These are phyloP conservation scores for Actinia equina DNA, from an alignment of 64 coral and sea anemone species.

Conservation along the genomic window DNA sequence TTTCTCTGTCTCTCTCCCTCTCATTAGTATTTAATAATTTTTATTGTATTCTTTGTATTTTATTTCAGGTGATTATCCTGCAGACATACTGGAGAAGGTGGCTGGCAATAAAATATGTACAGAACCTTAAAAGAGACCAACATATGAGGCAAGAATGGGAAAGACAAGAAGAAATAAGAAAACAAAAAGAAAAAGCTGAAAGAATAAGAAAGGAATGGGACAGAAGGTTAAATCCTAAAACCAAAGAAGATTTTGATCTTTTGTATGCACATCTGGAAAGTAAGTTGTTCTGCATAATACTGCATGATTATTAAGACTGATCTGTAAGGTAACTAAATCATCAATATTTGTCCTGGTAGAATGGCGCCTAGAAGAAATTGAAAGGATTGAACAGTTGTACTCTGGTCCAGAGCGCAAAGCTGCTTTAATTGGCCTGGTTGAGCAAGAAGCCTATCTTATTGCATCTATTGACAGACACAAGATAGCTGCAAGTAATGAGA, in stretches of 20 bases:
- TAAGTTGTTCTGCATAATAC: constrained; percentile 30
- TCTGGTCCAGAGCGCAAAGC: constrained; percentile 92
- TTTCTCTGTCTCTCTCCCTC: background rate
- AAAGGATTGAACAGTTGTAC: constrained; percentile 81
- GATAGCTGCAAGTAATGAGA: constrained; percentile 70
- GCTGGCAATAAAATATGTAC: constrained; percentile 90
- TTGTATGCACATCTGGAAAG: constrained; percentile 88
- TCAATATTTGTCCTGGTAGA: constrained; percentile 27
- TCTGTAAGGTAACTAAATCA: no score
- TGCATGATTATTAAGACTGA: no score
- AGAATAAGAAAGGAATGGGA: constrained; percentile 88
- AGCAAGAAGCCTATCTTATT: constrained; percentile 97
- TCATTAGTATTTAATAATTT: no score
- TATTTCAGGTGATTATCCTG: constrained; percentile 79
- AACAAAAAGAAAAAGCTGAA: constrained; percentile 88
- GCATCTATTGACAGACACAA: constrained; percentile 95
- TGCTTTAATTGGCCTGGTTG: constrained; percentile 75
- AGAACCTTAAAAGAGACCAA: constrained; percentile 61
- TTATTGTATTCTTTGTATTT: background rate
- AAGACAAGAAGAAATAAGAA: constrained; percentile 80
- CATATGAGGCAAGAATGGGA: constrained; percentile 67
- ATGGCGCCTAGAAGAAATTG: constrained; percentile 95
- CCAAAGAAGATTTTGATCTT: constrained; percentile 97
- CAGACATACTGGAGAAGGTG: constrained; percentile 96
- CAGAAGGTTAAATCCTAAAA: constrained; percentile 90